Conservation (phyloP, 2,888 invertebrate species). For the Saturnia pavonia region DNA sequence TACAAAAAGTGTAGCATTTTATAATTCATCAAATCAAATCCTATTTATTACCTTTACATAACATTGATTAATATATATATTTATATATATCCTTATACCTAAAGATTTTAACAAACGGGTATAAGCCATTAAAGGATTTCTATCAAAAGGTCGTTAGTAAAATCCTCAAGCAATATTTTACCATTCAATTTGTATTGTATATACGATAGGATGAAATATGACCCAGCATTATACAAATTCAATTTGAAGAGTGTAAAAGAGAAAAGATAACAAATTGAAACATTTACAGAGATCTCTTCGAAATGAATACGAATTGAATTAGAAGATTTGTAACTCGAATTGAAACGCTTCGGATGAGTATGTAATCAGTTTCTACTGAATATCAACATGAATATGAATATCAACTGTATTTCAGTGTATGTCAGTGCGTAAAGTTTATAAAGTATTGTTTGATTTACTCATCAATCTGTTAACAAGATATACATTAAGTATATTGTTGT, state of each 20-base stretch:
- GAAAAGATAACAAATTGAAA: conserved; percentile 23
- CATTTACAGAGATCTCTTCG: conserved; percentile 27
- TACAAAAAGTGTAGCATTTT: too few species aligned
- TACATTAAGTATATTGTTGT: not conserved
- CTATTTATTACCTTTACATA: not conserved
- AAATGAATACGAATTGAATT: conserved; percentile 20
- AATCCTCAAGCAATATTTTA: conserved; percentile 16
- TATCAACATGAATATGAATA: too few species aligned
- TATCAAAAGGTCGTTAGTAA: conserved; percentile 14
- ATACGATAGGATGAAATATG: conserved; percentile 17
- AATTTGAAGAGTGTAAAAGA: conserved; percentile 18
- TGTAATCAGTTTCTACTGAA: not conserved
- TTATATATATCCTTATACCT: too few species aligned
- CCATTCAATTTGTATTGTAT: conserved; percentile 17
- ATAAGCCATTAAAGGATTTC: not conserved
- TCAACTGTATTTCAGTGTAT: too few species aligned
- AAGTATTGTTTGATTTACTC: not conserved
- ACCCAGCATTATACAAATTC: conserved; percentile 18
- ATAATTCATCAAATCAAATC: too few species aligned
- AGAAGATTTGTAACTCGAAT: conserved; percentile 20
- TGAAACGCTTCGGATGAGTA: conserved; percentile 17
- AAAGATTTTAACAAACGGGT: not conserved
- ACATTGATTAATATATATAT: not conserved
- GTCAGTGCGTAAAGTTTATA: not conserved
- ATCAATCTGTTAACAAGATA: not conserved